Percentiles rank a stretch among this genome's conserved stretches.
Evolutionary conservation across 2,888 invertebrate genomes (phyloP).

Genomic region (Epinotia demarniana): DNA sequence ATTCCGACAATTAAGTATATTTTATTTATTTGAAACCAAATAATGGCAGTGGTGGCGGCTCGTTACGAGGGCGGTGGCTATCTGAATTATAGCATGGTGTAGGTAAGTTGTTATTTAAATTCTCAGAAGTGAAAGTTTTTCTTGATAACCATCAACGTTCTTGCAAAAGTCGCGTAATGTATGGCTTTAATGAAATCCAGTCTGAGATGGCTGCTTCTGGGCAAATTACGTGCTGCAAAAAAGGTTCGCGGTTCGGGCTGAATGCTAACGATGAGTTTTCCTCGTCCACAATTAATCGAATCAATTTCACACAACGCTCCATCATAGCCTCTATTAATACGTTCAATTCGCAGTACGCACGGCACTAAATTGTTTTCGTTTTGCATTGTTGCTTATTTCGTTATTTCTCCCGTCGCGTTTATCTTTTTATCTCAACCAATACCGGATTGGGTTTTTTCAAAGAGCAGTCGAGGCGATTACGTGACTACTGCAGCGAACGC

Average conservation of each 20-base stretch:
- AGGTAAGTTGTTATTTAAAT: constrained; percentile 36
- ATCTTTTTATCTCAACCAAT: constrained; percentile 36
- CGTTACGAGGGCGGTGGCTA: constrained; percentile 18
- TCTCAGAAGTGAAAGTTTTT: constrained; percentile 43
- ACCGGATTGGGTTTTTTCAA: constrained; percentile 36
- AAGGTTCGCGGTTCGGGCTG: constrained; percentile 22
- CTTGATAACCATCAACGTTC: constrained; percentile 39
- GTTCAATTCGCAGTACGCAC: constrained; percentile 29
- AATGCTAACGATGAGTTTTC: constrained; percentile 42
- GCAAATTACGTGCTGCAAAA: constrained; percentile 35
- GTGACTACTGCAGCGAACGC: constrained; percentile 41
- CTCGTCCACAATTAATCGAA: constrained; percentile 38
- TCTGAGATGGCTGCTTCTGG: constrained; percentile 20
- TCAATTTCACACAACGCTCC: constrained; percentile 35
- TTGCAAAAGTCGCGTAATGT: constrained; percentile 38
- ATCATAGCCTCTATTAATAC: constrained; percentile 28
- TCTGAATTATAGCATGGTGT: constrained; percentile 25
- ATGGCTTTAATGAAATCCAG: constrained; percentile 41
- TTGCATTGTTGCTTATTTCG: constrained; percentile 36
- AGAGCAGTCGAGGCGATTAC: constrained; percentile 24
- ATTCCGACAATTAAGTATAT: constrained; percentile 2
- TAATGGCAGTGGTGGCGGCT: constrained; percentile 6
- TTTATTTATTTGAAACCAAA: constrained; percentile 14
- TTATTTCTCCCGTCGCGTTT: constrained; percentile 26
- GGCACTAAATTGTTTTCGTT: constrained; percentile 28